phyloP scores from a whole-genome alignment of 2,888 invertebrate genomes.

The Rhagonycha fulva region DNA sequence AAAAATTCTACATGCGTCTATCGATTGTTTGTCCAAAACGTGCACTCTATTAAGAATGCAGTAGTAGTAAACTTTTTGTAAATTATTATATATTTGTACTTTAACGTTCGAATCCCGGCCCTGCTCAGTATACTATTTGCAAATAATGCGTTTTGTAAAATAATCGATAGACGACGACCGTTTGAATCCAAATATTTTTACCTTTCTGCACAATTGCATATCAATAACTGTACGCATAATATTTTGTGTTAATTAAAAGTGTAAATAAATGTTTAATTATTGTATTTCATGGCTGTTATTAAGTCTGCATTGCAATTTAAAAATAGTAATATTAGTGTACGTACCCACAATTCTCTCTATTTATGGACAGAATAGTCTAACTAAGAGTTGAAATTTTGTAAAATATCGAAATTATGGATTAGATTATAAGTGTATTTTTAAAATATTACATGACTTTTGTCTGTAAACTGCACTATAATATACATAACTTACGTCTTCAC shows the following conservation, averaged over 20 bases:
- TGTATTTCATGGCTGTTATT: conserved; percentile 37
- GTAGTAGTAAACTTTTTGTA: not conserved
- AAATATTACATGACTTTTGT: conserved; percentile 30
- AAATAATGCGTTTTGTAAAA: not conserved
- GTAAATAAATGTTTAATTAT: conserved; percentile 36
- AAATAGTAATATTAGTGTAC: conserved; percentile 22
- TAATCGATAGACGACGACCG: not conserved
- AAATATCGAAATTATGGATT: conserved; percentile 33
- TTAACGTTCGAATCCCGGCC: not conserved
- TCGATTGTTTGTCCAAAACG: not conserved
- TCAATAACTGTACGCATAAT: conserved; percentile 22
- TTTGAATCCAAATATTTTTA: conserved; percentile 9
- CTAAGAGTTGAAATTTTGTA: conserved; percentile 32
- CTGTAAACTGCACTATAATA: conserved; percentile 26
- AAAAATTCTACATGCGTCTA: not conserved
- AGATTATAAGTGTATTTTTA: conserved; percentile 37
- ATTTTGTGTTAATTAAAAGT: conserved; percentile 22
- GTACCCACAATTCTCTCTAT: conserved; percentile 27
- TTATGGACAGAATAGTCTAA: conserved; percentile 25
- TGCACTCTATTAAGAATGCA: not conserved
- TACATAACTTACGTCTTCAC: conserved; percentile 26
- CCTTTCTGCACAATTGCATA: conserved; percentile 28
- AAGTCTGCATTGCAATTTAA: conserved; percentile 33
- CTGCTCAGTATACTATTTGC: not conserved
- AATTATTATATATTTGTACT: not conserved